A percentile compares a stretch with the other conserved stretches of the same genome.
These are phyloP conservation scores for Mormyrus iriodes DNA, from an alignment of 2,113 vertebrate genomes.

Conservation along the genomic window DNA sequence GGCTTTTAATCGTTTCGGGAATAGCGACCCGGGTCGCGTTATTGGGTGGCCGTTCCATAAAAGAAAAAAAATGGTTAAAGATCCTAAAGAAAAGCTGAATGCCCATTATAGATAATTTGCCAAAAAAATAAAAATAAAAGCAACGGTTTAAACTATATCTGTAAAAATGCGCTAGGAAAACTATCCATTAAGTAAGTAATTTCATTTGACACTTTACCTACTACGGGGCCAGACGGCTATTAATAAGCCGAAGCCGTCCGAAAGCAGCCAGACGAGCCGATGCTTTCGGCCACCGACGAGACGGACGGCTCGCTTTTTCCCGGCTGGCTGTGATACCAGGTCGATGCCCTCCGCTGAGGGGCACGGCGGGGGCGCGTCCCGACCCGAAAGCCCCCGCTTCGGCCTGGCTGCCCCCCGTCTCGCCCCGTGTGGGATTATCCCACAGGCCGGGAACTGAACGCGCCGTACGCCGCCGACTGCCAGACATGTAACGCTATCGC, in stretches of 20 bases:
- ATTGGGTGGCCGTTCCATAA: not conserved
- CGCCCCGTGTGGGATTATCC: constrained; percentile 16
- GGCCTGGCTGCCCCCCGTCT: constrained; percentile 6
- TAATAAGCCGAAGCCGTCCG: not conserved
- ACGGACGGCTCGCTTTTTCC: not conserved
- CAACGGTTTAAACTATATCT: not conserved
- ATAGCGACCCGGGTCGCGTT: not conserved
- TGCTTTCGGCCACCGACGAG: not conserved
- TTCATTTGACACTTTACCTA: not conserved
- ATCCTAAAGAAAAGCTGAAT: not conserved
- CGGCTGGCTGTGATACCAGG: not conserved
- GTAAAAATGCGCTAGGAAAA: not conserved
- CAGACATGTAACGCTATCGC: not conserved
- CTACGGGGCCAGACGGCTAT: not conserved
- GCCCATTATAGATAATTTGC: not conserved
- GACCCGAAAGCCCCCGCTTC: not conserved
- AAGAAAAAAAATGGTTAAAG: not conserved
- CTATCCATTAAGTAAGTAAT: not conserved
- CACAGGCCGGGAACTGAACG: constrained; percentile 20
- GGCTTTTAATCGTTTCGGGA: not conserved
- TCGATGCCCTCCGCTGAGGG: not conserved
- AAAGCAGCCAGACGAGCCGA: not conserved
- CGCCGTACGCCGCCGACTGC: not conserved
- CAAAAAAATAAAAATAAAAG: not conserved
- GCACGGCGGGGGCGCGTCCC: not conserved